Percentiles rank a stretch among this genome's conserved stretches.
These are phyloP conservation scores for Cremastobaeus sp. DNA, from an alignment of 2,888 invertebrate genomes.

Conservation along the genomic window DNA sequence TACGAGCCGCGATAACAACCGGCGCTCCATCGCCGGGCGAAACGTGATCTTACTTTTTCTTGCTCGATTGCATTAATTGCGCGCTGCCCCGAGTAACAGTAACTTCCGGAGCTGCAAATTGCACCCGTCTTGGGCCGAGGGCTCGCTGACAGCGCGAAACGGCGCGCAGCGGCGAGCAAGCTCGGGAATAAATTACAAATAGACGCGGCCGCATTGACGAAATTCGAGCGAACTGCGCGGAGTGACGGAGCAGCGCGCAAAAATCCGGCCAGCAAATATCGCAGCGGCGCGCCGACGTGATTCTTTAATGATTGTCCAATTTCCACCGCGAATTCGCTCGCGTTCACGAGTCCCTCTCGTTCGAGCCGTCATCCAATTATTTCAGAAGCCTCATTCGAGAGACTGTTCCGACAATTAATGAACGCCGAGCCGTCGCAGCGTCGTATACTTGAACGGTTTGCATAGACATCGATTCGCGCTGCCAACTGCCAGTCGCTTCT, in stretches of 20 bases:
- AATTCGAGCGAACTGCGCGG: conserved; percentile 8
- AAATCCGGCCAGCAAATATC: conserved; percentile 27
- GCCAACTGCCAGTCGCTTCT: no score
- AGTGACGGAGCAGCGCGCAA: conserved; percentile 17
- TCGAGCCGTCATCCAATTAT: conserved; percentile 72
- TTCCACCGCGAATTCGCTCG: conserved; percentile 62
- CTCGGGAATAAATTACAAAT: conserved; percentile 17
- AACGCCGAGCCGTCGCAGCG: conserved; percentile 52
- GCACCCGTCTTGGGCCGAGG: no score
- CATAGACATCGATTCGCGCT: conserved; percentile 48
- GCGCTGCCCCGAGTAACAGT: no score
- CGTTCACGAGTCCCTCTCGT: conserved; percentile 61
- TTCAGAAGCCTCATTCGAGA: conserved; percentile 67
- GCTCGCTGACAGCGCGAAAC: no score
- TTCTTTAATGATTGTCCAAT: conserved; percentile 63
- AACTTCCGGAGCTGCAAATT: no score
- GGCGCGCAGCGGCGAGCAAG: no score
- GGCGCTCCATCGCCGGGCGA: no score
- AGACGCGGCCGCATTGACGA: conserved; percentile 21
- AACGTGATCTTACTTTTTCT: no score
- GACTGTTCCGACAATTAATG: conserved; percentile 72
- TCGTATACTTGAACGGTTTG: conserved; percentile 43
- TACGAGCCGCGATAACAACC: no score
- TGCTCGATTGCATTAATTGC: no score
- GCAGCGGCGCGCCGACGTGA: conserved; percentile 53